Evolutionary conservation across 2,113 vertebrate genomes (phyloP), one percentile per base, ranked within the genome.

Genomic region (Atractosteus spatula): DNA sequence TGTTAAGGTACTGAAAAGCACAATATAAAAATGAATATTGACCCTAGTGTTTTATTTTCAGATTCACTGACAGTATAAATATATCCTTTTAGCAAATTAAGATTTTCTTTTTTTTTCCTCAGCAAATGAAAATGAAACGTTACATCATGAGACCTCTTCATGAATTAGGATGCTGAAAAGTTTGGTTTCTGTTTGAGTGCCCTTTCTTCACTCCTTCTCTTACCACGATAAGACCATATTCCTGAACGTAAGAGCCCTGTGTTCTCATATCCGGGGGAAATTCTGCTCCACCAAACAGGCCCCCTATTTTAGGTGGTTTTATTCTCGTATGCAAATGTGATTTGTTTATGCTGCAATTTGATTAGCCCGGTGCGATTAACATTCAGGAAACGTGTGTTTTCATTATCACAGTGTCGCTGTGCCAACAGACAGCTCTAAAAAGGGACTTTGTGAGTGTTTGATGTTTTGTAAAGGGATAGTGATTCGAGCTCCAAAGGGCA

Each of bases 361-460:
- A 91, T 91, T 91, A 88, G 89, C 77, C 83, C 77, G 74, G 76
- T 70, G 79, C 83, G 85, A 88, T 92, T 92, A 91, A 88, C 86
- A 89, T 92, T 91, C 90, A 81, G 83, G 82, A 80, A 88, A 83
- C 80, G 85, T 89, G 77, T 84, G 88, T 89, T 87, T 91, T 89
- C 82, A 85, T 89, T 90, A 89, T 89, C 84, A 83, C 29, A 56
- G 77, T 82, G 88, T 87, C 90, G 84, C 89, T 84, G 86, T 92
- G 90, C 90, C 91, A 91, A 91, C 86, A 91, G 87, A 83, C 87
- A 86, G 82, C 85, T 87, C 85, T 90, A 89, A 90, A 92, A 92
- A 91, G 89, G 78, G 88, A 90, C 89, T 90, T 91, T 92, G 89
- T 92, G 87, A 89, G 82, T 91, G 88, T 92, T 89, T 90, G 88